Conservation (phyloP, 1,140 invertebrate species). For the Procambarus clarkii region DNA sequence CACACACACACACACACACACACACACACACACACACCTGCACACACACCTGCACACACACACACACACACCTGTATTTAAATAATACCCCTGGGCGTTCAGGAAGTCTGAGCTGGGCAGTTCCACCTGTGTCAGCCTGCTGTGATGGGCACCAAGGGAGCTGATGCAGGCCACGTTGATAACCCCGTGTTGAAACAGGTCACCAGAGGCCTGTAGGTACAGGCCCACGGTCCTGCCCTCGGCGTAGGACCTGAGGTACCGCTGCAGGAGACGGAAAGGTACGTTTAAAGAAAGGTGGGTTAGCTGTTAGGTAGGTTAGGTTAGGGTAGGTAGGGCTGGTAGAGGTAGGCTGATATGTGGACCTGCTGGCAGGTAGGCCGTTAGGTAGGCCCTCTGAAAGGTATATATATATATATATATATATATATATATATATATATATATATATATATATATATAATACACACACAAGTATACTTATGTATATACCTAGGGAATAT, state of each 20-base stretch:
- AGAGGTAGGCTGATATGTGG: too few relatives aligned
- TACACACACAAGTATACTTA: too few relatives aligned
- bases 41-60: neutral
- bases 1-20: neutral
- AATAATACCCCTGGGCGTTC: too few relatives aligned
- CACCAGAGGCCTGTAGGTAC: neutral
- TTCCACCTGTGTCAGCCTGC: neutral
- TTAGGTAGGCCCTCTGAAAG: too few relatives aligned
- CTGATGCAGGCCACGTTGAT: neutral
- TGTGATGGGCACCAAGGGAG: neutral
- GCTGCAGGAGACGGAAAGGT: neutral
- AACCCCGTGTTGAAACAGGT: conserved; percentile 1
- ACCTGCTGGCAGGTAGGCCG: too few relatives aligned
- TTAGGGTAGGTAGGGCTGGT: too few relatives aligned
- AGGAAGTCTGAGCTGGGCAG: neutral
- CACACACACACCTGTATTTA: neutral
- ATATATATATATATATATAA: too few relatives aligned
- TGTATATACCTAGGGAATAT: too few relatives aligned
- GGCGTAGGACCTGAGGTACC: neutral
- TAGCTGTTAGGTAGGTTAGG: too few relatives aligned
- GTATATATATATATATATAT: too few relatives aligned
- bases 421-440: too few relatives aligned
- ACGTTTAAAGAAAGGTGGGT: neutral
- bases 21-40: neutral
- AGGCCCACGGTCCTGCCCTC: neutral